A percentile compares a stretch with the other conserved stretches of the same genome.
phyloP scores from a whole-genome alignment of 2,113 vertebrate species.

The Menidia beryllina region DNA sequence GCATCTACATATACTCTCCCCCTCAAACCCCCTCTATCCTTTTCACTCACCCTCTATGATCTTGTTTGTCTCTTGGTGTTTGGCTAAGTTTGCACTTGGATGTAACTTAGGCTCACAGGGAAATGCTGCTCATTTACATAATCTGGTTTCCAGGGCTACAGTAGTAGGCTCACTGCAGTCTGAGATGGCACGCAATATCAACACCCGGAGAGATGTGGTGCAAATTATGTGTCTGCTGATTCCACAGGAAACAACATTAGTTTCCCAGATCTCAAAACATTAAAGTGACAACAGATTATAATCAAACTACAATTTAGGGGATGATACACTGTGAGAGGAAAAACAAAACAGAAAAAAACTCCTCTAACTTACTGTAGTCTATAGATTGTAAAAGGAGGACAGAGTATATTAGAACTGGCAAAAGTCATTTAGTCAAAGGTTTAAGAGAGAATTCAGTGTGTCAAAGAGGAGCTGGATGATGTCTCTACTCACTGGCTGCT shows the following conservation, averaged over 20 bases:
- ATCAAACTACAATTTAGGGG: background rate
- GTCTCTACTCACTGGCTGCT: slow-evolving; percentile 46
- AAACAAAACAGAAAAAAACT: background rate
- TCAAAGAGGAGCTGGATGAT: slow-evolving; percentile 71
- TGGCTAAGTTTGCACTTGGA: slow-evolving; percentile 62
- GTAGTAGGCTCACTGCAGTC: slow-evolving; percentile 52
- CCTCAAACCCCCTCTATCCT: slow-evolving; percentile 10
- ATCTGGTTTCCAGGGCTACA: slow-evolving; percentile 60
- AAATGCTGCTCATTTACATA: slow-evolving; percentile 60
- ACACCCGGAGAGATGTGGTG: slow-evolving; percentile 34
- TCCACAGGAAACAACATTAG: slow-evolving; percentile 30
- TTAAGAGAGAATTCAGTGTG: slow-evolving; percentile 70
- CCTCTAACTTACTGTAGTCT: slow-evolving; percentile 20
- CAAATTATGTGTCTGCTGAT: slow-evolving; percentile 46
- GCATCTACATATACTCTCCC: slow-evolving; percentile 31
- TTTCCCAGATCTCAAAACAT: slow-evolving; percentile 9
- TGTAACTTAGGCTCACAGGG: slow-evolving; percentile 63
- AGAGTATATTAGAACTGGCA: slow-evolving; percentile 37
- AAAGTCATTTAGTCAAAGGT: slow-evolving; percentile 57
- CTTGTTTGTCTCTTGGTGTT: slow-evolving; percentile 56
- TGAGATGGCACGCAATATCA: slow-evolving; percentile 28
- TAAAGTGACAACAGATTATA: background rate
- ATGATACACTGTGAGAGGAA: slow-evolving; percentile 12
- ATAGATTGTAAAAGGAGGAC: slow-evolving; percentile 46
- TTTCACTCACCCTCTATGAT: slow-evolving; percentile 37